Evolutionary conservation across 2,888 invertebrate species (phyloP).

Genomic region (Acrocyrtus sp.): DNA sequence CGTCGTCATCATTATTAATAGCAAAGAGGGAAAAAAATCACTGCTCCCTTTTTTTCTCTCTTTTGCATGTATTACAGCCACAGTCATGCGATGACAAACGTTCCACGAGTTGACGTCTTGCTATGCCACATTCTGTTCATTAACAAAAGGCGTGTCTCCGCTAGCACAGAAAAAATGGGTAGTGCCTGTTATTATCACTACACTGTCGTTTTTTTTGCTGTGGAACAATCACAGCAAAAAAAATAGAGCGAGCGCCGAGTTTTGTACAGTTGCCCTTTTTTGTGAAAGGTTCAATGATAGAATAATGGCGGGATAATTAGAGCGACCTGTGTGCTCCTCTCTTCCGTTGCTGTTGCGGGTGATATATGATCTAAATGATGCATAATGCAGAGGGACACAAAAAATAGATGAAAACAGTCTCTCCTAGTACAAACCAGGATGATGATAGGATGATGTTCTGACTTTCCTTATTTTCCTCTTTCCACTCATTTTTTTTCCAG

Average conservation of each 20-base stretch:
- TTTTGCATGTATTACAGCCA: too few species aligned
- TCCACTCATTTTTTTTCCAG: background rate
- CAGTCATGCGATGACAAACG: too few species aligned
- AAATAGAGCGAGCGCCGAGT: too few species aligned
- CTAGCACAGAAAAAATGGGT: background rate
- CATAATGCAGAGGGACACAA: background rate
- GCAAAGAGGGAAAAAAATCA: constrained; percentile 8
- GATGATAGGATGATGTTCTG: background rate
- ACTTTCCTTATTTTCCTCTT: too few species aligned
- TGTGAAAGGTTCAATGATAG: constrained; percentile 21
- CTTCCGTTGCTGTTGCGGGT: background rate
- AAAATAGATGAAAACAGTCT: background rate
- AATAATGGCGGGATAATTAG: constrained; percentile 52
- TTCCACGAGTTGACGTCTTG: too few species aligned
- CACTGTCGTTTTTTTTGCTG: background rate
- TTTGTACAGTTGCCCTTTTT: constrained; percentile 8
- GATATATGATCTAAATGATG: constrained; percentile 14
- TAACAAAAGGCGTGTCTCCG: constrained; percentile 39
- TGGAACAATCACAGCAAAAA: too few species aligned
- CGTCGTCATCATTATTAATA: constrained; percentile 2
- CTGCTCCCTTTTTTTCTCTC: background rate
- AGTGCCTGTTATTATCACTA: background rate
- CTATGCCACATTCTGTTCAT: too few species aligned
- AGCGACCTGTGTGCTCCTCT: constrained; percentile 37
- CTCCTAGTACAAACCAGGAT: too few species aligned